Evolutionary conservation across 30 jellyfish, hydroid and myxozoan genomes (phyloP).

Genomic region (Turritopsis rubra): DNA sequence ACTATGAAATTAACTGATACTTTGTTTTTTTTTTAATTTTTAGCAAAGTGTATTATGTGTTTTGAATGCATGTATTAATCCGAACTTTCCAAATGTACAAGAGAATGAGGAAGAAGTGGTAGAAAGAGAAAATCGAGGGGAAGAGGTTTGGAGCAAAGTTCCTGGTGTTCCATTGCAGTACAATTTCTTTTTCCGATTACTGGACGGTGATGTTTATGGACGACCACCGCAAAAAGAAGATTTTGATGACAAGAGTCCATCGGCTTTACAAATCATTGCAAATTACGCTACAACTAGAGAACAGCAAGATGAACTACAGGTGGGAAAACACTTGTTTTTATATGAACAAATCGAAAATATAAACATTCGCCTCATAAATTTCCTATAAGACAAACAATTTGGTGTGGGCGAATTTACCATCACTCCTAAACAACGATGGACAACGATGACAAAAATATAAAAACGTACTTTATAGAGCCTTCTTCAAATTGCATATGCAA

Average conservation of each 20-base stretch:
- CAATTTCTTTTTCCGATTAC: slow-evolving; percentile 57
- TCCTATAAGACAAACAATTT: too few relatives aligned
- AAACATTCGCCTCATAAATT: too few relatives aligned
- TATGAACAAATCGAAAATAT: too few relatives aligned
- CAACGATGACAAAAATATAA: too few relatives aligned
- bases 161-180: slow-evolving; percentile 80
- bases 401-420: too few relatives aligned
- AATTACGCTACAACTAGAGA: slow-evolving; percentile 12
- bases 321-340: not conserved
- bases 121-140: slow-evolving; percentile 30
- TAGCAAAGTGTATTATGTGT: slow-evolving; percentile 83
- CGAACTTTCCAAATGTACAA: slow-evolving; percentile 71
- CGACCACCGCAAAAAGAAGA: slow-evolving; percentile 41
- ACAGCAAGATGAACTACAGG: not conserved
- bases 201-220: slow-evolving; percentile 82
- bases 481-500: too few relatives aligned
- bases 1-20: too few relatives aligned
- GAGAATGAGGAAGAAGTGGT: slow-evolving; percentile 29
- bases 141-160: slow-evolving; percentile 65
- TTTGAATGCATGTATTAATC: slow-evolving; percentile 65
- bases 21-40: not conserved
- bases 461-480: too few relatives aligned
- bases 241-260: slow-evolving; percentile 30
- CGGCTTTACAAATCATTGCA: slow-evolving; percentile 35
- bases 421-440: too few relatives aligned